A percentile compares a stretch with the other conserved stretches of the same genome.
These are phyloP conservation scores for Vanessa cardui DNA, from an alignment of 2,888 invertebrate species.

Conservation along the genomic window DNA sequence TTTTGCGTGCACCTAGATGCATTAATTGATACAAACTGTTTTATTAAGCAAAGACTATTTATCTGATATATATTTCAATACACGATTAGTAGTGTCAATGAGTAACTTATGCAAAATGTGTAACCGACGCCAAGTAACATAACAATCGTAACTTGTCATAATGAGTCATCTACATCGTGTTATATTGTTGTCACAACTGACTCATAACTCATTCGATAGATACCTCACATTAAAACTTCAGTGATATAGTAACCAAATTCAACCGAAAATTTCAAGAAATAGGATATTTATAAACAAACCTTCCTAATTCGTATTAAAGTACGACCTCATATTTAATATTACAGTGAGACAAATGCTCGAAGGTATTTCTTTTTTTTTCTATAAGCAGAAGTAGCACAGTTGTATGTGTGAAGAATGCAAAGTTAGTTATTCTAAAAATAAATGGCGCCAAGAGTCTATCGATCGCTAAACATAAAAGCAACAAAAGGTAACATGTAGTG, in stretches of 20 bases:
- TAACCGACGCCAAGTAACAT: background rate
- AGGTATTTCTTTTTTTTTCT: conserved; percentile 14
- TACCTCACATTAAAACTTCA: no score
- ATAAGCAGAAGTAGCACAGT: conserved; percentile 13
- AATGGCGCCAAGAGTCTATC: conserved; percentile 28
- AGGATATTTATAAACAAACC: no score
- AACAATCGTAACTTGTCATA: conserved; percentile 16
- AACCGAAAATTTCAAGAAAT: no score
- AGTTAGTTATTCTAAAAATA: conserved; percentile 26
- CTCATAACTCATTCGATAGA: background rate
- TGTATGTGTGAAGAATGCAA: conserved; percentile 18
- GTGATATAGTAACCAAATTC: no score
- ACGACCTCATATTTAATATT: no score
- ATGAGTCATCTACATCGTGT: background rate
- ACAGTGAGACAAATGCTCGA: no score
- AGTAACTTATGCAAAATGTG: conserved; percentile 2
- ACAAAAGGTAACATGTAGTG: conserved; percentile 8
- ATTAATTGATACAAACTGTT: no score
- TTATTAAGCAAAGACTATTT: no score
- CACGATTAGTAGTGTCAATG: background rate
- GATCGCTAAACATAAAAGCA: conserved; percentile 22
- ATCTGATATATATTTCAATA: no score
- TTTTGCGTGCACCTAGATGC: no score
- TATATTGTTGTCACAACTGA: background rate
- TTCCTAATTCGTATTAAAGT: no score